Evolutionary conservation across 2,888 invertebrate genomes (phyloP), one percentile per base, ranked within the genome.

Genomic region (Melieria picta): DNA sequence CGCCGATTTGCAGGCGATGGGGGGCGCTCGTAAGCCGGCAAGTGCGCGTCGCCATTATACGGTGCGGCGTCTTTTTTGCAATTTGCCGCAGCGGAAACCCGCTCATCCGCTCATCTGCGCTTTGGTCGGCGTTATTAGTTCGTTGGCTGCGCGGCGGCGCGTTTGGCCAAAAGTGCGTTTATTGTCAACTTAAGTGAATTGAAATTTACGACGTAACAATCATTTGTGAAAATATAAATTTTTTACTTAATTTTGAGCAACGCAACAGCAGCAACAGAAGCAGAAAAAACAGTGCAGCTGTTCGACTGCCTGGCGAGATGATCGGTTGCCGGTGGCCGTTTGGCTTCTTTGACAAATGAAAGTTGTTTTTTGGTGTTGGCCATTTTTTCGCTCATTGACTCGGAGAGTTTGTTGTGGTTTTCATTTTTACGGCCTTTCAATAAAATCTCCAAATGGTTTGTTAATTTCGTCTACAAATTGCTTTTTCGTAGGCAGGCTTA

Each of bases 401-500:
- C 11, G 3, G 46, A 16, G 7, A 16, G 3, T 42, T 52, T 50
- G 3, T 4, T 42, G 52, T 11, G 11, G 4, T 48, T 45, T 57
- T 46, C 10, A 1, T 56, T n/a, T n/a, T 47, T 45, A 16, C 58
- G 5, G 47, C 4, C 7, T 16, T 30, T 13, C 50, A 10, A 47
- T 5, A 61, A 67, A 52, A 45, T 3, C 6, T n/a, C 43, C 58
- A 52, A 64, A 69, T 64, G 30, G 13, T 63, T 61, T 16, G 45
- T 62, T 66, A 66, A 61, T 50, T 55, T 56, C 63, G 6, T 45
- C 58, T 4, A 48, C 47, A 63, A 63, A 64, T 71, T 71, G 56
- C 16, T 58, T 55, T 69, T 57, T 66, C 65, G 65, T 66, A 56
- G 65, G 62, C 62, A 61, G 65, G 65, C 71, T 66, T 71, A 71